Evolutionary conservation across 2,113 vertebrate species (phyloP), one percentile per base, ranked within the genome.

Genomic region (Rynchops niger): DNA sequence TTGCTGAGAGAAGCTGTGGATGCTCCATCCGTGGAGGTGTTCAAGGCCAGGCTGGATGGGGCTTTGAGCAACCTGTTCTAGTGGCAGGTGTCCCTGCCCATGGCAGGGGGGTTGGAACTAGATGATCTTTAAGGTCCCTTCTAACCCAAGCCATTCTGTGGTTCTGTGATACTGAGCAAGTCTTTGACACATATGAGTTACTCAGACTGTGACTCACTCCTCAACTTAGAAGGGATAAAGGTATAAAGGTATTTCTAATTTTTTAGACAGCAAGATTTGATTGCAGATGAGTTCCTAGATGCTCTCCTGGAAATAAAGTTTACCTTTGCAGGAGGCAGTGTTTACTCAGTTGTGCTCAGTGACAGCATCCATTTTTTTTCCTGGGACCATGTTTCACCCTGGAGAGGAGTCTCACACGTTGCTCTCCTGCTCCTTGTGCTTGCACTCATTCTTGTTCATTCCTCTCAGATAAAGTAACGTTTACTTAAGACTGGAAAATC

Each of bases 401-500:
- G 30, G 21, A 40, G 55, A 62, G 40, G 66, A 87, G 20, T 38
- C 9, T 59, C 25, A 30, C 53, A 42, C 42, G 12, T 42, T 30
- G 10, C 70, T 74, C 69, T 71, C 72, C 77, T 53, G 47, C 76
- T 63, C 40, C 84, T 47, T 34, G 18, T 69, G 43, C 36, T 87
- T 25, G 0, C 0, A 0, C 38, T 88, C 90, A 36, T 87, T 81
- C 95, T 92, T 21, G 8, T 38, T 95, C 88, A 72, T 95, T 90
- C 88, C 89, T 90, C 89, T 95, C 86, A 84, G 66, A 89, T 80
- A 95, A 91, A 95, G 81, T 77, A 89, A 95, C 62, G 21, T 87
- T 85, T 87, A 42, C 62, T 80, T 49, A 82, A 88, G 53, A 38
- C 90, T 94, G 86, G 86, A 95, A 95, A 97, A 95, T 77, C 78